Evolutionary conservation across 2,113 vertebrate species (phyloP).

Genomic region (Chaenogobius annularis): DNA sequence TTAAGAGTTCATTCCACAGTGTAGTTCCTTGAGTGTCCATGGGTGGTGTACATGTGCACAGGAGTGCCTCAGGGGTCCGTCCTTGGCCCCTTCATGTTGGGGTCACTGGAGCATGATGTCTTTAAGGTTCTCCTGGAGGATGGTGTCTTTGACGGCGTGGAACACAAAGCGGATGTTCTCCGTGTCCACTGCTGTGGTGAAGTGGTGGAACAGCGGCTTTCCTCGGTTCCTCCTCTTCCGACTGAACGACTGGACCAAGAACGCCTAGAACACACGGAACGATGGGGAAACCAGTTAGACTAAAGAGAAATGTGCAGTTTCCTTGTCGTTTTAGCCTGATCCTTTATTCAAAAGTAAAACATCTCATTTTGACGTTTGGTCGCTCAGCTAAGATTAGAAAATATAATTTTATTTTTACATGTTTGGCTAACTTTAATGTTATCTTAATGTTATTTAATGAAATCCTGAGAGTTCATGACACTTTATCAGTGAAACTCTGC

Average conservation of each 20-base stretch:
- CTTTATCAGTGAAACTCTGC: not conserved
- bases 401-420: too few relatives aligned
- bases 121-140: conserved; percentile 96
- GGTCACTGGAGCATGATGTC: conserved; percentile 98
- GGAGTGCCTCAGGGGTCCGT: conserved; percentile 10
- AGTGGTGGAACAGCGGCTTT: conserved; percentile 94
- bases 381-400: not conserved
- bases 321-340: not conserved
- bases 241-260: conserved; percentile 92
- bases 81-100: conserved; percentile 40
- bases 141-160: conserved; percentile 96
- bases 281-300: not conserved
- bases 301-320: not conserved
- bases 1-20: conserved; percentile 28
- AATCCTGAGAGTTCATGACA: not conserved
- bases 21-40: conserved; percentile 28
- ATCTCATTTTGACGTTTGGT: not conserved
- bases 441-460: not conserved
- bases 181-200: conserved; percentile 96
- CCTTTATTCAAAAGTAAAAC: not conserved
- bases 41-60: conserved; percentile 35
- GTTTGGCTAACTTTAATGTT: not conserved
- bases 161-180: conserved; percentile 98
- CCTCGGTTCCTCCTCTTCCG: conserved; percentile 89
- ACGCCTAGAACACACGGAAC: conserved; percentile 62